Base-by-base conservation (phyloP, 2,797 vertebrate genomes). In the Heteromormyrus szaboi region DNA sequence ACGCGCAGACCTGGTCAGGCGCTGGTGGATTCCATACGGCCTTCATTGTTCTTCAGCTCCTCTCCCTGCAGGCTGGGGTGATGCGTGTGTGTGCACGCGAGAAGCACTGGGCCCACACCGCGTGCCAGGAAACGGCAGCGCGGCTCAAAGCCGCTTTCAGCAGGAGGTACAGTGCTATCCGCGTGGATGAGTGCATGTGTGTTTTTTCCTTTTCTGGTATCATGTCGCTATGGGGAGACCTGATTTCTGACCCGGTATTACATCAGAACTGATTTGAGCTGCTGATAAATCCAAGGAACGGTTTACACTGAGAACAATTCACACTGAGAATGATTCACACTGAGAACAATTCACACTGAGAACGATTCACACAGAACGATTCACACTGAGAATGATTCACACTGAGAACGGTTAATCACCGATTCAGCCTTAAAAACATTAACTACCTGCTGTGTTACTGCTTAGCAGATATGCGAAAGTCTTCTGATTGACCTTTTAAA, bases 41-140 rank as follows among this genome's bases (percentile, higher is more conserved):
- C 95, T 95, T 96, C 96, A 95, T 95, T 87, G 93, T 92, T 92
- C 91, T 88, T 85, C 7, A 46, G 41, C 9, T 51, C 25, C 12
- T 6, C 68, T 5, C 12, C 68, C 14, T 17, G 14, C 11, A 72
- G 91, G 5, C 51, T 54, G 50, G 50, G 17, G 53, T 19, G 53
- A n/a, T n/a, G n/a, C n/a, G n/a, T n/a, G n/a, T n/a, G n/a, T n/a
- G n/a, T n/a, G 90, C 94, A 93, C 92, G 93, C 93, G 95, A 95
- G 94, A 93, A 95, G 94, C 91, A 95, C 95, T 93, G 94, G 94
- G 93, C 91, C 93, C 90, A 89, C 51, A 95, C 94, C 95, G 95
- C 95, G 94, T 95, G 95, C 95, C 94, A 68, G 92, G 92, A 94
- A 94, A 95, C 91, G 93, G 93, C 93, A 94, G 92, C 93, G 93